These are phyloP conservation scores for Homarus gammarus DNA, from an alignment of 2,888 invertebrate species.

Conservation along the genomic window DNA sequence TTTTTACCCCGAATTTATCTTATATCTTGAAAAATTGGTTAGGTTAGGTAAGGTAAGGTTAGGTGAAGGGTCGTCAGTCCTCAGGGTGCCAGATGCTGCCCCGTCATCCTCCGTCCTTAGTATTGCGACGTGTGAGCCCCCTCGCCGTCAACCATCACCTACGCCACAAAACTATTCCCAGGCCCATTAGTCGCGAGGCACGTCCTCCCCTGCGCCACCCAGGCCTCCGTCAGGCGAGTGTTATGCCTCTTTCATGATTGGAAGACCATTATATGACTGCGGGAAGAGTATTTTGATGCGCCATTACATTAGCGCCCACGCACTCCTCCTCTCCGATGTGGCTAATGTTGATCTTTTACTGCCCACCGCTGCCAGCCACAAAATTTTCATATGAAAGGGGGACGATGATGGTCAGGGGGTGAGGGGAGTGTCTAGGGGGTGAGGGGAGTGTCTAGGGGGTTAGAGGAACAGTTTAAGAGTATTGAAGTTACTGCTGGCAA, in stretches of 20 bases:
- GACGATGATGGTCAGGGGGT: background rate
- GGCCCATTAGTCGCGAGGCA: background rate
- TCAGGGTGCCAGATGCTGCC: no score
- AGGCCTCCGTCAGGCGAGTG: background rate
- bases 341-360: slow-evolving; percentile 26
- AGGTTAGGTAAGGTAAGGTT: no score
- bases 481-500: no score
- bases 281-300: slow-evolving; percentile 4
- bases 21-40: no score
- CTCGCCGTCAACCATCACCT: background rate
- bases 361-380: background rate
- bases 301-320: background rate
- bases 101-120: no score
- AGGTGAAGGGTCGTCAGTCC: no score
- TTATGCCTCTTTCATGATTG: slow-evolving; percentile 32
- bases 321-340: slow-evolving; percentile 4
- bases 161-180: background rate
- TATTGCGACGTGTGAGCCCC: no score
- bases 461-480: no score
- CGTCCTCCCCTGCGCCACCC: background rate
- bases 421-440: background rate
- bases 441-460: no score
- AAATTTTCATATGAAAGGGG: slow-evolving; percentile 17
- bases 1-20: no score
- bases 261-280: slow-evolving; percentile 33